Conservation (phyloP, 2,113 vertebrate species). For the Tupaia chinensis region DNA sequence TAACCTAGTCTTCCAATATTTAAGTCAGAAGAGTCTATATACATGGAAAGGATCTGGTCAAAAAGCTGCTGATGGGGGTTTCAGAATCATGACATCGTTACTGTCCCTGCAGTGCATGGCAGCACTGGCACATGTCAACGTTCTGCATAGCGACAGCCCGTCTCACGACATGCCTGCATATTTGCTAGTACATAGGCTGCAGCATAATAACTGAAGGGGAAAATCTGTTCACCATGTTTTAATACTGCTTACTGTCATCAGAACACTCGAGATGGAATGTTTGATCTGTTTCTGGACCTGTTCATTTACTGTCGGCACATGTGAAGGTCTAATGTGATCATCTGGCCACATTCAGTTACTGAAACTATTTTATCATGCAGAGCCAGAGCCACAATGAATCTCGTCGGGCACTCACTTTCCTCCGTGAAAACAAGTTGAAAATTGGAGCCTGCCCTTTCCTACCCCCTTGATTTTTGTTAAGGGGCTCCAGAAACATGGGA, state of each 20-base stretch:
- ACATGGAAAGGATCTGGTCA: neutral
- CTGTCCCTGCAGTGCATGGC: neutral
- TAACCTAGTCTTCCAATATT: neutral
- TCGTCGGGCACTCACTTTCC: neutral
- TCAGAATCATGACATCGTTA: neutral
- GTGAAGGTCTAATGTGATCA: neutral
- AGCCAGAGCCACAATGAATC: neutral
- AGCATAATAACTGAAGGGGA: neutral
- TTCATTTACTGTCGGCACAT: neutral
- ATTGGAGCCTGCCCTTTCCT: neutral
- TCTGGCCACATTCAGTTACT: neutral
- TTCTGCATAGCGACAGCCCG: neutral
- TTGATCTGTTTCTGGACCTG: neutral
- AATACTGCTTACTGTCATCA: neutral
- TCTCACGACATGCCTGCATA: neutral
- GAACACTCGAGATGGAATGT: neutral
- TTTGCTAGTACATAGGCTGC: neutral
- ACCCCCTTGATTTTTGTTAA: neutral
- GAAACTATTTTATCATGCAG: neutral
- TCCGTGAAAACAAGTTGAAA: neutral
- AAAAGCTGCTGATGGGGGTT: neutral
- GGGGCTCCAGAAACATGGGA: neutral
- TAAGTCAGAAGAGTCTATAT: neutral
- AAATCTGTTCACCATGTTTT: conserved; percentile 17
- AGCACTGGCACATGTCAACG: rapidly evolving